Conservation (phyloP, 2,797 vertebrate species). For the Urophycis tenuis region DNA sequence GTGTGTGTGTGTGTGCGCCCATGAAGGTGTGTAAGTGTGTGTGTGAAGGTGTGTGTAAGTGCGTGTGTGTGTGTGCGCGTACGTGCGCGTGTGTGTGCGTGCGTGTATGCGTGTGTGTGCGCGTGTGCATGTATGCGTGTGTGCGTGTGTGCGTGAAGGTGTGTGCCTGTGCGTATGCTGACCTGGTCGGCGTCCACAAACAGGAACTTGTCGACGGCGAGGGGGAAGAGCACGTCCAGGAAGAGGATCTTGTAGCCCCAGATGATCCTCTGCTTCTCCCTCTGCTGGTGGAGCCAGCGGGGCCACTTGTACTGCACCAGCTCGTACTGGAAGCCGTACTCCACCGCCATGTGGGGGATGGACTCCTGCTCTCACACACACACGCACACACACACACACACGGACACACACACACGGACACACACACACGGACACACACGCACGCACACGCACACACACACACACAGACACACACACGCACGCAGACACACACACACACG, state of each 20-base stretch:
- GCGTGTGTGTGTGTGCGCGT: too few relatives aligned
- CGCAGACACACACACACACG: too few relatives aligned
- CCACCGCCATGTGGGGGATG: conserved; percentile 86
- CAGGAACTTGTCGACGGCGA: conserved; percentile 95
- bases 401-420: conserved; percentile 63
- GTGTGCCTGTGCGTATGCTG: not conserved
- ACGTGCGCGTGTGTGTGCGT: too few relatives aligned
- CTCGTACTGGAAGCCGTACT: conserved; percentile 89
- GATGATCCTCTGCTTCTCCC: conserved; percentile 93
- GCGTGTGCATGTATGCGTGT: too few relatives aligned
- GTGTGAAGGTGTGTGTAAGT: too few relatives aligned
- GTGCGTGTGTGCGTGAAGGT: too few relatives aligned
- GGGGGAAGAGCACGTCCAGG: conserved; percentile 93
- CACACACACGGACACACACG: too few relatives aligned
- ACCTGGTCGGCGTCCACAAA: conserved; percentile 99
- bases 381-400: too few relatives aligned
- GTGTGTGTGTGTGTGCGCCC: too few relatives aligned
- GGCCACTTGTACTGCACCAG: conserved; percentile 96
- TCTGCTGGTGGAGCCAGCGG: conserved; percentile 91
- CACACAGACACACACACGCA: too few relatives aligned
- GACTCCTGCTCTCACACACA: conserved; percentile 69
- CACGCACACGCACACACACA: not conserved
- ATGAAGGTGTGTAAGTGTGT: too few relatives aligned
- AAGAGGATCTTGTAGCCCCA: conserved; percentile 99
- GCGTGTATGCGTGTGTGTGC: too few relatives aligned